Percentiles rank a stretch among this genome's conserved stretches.
These are phyloP conservation scores for Molanna angustata DNA, from an alignment of 2,888 invertebrate genomes.

Conservation along the genomic window DNA sequence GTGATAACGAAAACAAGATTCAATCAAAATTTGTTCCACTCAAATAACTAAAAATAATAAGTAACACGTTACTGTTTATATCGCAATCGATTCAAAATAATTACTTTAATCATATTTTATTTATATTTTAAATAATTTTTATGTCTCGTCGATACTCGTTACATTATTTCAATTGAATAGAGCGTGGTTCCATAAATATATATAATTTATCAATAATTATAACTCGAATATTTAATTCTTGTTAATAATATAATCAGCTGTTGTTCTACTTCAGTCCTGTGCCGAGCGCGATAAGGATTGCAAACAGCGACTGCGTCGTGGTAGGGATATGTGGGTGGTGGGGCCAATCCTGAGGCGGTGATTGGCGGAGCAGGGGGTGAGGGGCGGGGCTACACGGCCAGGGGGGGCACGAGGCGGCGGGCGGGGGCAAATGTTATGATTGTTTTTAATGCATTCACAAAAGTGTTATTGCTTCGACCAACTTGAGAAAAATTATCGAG, in stretches of 20 bases:
- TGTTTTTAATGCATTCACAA: slow-evolving; percentile 24
- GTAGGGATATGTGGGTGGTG: slow-evolving; percentile 16
- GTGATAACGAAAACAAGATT: too few species aligned
- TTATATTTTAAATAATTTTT: too few species aligned
- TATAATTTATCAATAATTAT: too few species aligned
- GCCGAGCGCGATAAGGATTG: slow-evolving; percentile 17
- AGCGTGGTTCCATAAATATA: too few species aligned
- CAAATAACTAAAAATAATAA: too few species aligned
- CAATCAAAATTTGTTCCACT: too few species aligned
- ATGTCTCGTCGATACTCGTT: too few species aligned
- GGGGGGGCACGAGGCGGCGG: slow-evolving; percentile 7
- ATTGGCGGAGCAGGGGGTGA: slow-evolving; percentile 11
- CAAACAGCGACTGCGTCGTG: not conserved
- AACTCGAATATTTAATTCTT: too few species aligned
- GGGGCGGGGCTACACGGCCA: slow-evolving; percentile 12
- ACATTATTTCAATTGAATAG: too few species aligned
- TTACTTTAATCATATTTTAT: too few species aligned
- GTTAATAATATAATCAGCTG: slow-evolving; percentile 13
- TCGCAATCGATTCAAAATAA: too few species aligned
- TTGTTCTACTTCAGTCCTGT: slow-evolving; percentile 8
- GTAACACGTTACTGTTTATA: too few species aligned
- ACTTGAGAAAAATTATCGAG: slow-evolving; percentile 12
- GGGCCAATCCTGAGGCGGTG: slow-evolving; percentile 8
- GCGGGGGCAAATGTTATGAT: slow-evolving; percentile 25
- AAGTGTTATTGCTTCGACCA: slow-evolving; percentile 8